A percentile compares a stretch with the other conserved stretches of the same genome.
These are phyloP conservation scores for Ceratosolen solmsi DNA, from an alignment of 1,140 invertebrate genomes.

Conservation along the genomic window DNA sequence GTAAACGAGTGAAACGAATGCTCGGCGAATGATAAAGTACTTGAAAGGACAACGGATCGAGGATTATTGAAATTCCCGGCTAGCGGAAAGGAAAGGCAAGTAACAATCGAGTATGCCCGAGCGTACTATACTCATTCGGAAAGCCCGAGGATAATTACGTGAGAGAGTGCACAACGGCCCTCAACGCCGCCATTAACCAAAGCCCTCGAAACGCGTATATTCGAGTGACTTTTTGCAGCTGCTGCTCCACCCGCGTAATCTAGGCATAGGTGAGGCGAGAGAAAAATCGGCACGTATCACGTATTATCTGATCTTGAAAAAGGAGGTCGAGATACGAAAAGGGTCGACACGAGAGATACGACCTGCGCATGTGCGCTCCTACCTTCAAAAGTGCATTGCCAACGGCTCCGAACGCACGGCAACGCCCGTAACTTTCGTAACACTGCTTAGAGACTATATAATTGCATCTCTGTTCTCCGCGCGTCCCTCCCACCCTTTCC, in stretches of 20 bases:
- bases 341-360: neutral
- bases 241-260: too few species aligned
- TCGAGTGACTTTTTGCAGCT: too few species aligned
- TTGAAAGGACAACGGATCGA: neutral
- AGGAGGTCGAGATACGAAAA: conserved; percentile 38
- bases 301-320: conserved; percentile 41
- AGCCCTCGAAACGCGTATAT: too few species aligned
- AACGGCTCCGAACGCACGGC: neutral
- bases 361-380: neutral
- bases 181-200: too few species aligned
- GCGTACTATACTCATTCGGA: too few species aligned
- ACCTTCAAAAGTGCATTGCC: conserved; percentile 3
- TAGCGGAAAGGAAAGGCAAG: neutral
- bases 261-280: neutral
- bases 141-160: too few species aligned
- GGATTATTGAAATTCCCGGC: too few species aligned
- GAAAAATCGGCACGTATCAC: neutral
- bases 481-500: too few species aligned
- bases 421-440: conserved; percentile 35
- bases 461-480: conserved; percentile 6
- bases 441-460: neutral
- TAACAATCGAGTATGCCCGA: too few species aligned
- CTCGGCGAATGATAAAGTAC: neutral
- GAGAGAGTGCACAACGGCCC: too few species aligned
- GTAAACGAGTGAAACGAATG: neutral